Percentiles rank a stretch among this genome's conserved stretches.
Conservation (phyloP, 1,140 invertebrate species). For the Eciton burchellii region DNA sequence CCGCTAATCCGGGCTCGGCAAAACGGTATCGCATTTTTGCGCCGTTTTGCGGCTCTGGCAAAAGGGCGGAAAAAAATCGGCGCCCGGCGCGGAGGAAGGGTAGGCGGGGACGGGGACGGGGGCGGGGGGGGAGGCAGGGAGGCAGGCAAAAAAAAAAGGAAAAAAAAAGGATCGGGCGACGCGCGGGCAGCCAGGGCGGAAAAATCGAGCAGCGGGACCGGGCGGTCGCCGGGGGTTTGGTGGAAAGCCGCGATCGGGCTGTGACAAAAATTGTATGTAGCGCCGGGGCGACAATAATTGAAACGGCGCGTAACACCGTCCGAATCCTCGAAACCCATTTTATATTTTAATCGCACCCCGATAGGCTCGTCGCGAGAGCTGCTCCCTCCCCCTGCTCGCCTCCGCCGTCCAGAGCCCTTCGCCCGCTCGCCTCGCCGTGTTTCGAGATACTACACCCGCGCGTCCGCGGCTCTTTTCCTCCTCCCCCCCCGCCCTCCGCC, state of each 20-base stretch:
- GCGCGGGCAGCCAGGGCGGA: constrained; percentile 45
- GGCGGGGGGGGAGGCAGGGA: too few species aligned
- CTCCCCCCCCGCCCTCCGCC: background rate
- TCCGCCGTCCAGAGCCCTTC: constrained; percentile 10
- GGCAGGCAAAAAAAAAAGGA: too few species aligned
- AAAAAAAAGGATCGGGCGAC: constrained; percentile 69
- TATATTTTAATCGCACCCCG: constrained; percentile 84
- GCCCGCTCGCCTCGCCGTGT: constrained; percentile 17
- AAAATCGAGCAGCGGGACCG: constrained; percentile 67
- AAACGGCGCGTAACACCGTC: constrained; percentile 84
- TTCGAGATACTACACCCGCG: constrained; percentile 43
- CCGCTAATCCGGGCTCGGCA: constrained; percentile 79
- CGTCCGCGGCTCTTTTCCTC: background rate
- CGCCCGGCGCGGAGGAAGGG: constrained; percentile 51
- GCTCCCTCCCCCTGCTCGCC: constrained; percentile 21
- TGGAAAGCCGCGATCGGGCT: constrained; percentile 77
- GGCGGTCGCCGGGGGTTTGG: constrained; percentile 50
- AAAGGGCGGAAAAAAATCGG: constrained; percentile 75
- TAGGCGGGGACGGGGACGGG: too few species aligned
- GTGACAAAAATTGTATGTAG: constrained; percentile 81
- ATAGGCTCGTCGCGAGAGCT: constrained; percentile 77
- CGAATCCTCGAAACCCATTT: constrained; percentile 84
- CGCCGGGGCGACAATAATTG: constrained; percentile 81
- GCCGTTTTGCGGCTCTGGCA: constrained; percentile 72
- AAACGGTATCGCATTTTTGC: constrained; percentile 83